Base-by-base conservation (phyloP, 1,140 invertebrate species). In the Aphis craccivora region DNA sequence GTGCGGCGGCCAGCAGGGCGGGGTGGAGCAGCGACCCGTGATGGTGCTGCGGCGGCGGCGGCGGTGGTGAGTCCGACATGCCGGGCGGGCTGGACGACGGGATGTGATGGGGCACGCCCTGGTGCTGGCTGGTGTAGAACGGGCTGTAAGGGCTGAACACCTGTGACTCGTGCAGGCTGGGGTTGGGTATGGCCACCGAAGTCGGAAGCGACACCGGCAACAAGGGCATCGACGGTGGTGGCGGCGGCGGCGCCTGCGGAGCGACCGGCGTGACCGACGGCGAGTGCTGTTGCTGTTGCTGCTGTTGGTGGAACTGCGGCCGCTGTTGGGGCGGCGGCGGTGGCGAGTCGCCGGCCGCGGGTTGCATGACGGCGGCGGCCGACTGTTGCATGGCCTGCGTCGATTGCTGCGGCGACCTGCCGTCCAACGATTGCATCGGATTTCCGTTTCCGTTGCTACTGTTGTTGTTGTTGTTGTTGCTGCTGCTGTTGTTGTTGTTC, bases 141-240 rank as follows among this genome's bases (percentile, higher is more conserved):
- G 97, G 97, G 95, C 97, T 97, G 95, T 98, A 98, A 93, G 98
- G 97, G 93, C 98, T 98, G 95, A 98, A 98, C 94, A 99, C 97
- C 96, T 99, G 98, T 94, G 98, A 98, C 95, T 99, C 98, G 96
- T 99, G 98, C 94, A 99, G 96, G 94, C 98, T 98, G 83, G 98
- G 98, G 95, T 99, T 99, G 91, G 98, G 98, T 95, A 99, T 99
- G 95, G 98, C 98, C 95, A 99, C 98, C 93, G 98, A 98, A 81
- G 98, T 98, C 94, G 98, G 98, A 95, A 99, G 96, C 93, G 98
- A 98, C 88, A 97, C 97, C 89, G 97, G 97, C 94, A 98, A 96
- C 96, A 98, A 97, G 94, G 98, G 97, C 91, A 98, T 98, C 94
- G 97, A 96, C 93, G 96, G 96, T 90, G 97, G 98, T 93, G 97